These are phyloP conservation scores for Meandrina meandrites DNA, from an alignment of 92 coral and sea anemone genomes.

Conservation along the genomic window DNA sequence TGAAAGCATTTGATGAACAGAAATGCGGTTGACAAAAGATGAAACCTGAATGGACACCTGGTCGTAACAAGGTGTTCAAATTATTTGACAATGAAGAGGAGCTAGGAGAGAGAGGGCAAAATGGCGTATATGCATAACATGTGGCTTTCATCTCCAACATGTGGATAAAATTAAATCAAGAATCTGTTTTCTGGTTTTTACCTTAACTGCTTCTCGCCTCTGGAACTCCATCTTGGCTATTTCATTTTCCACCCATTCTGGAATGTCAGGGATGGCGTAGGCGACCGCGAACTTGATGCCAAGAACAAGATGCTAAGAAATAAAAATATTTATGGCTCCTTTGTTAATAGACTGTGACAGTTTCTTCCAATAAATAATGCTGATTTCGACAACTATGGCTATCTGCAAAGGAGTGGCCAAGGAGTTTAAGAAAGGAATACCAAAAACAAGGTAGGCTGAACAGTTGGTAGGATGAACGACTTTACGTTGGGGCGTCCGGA, in stretches of 20 bases:
- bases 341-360: not conserved
- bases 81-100: not conserved
- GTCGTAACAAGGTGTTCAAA: not conserved
- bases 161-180: not conserved
- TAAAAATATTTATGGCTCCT: not conserved
- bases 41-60: not conserved
- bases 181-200: conserved; percentile 25
- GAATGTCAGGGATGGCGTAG: conserved; percentile 97
- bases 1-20: not conserved
- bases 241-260: conserved; percentile 98
- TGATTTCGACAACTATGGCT: no score
- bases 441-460: not conserved
- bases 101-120: not conserved
- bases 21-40: not conserved
- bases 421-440: not conserved
- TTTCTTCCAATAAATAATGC: not conserved
- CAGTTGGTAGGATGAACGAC: not conserved
- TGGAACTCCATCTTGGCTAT: conserved; percentile 96
- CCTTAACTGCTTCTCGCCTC: conserved; percentile 91
- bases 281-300: conserved; percentile 97
- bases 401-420: not conserved
- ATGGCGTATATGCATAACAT: not conserved
- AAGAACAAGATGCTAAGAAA: conserved; percentile 83
- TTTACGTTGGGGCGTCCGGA: not conserved
- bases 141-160: not conserved